Percentiles rank a stretch among this genome's conserved stretches.
Conservation (phyloP, 2,797 vertebrate genomes). For the Pantherophis vulpinus region DNA sequence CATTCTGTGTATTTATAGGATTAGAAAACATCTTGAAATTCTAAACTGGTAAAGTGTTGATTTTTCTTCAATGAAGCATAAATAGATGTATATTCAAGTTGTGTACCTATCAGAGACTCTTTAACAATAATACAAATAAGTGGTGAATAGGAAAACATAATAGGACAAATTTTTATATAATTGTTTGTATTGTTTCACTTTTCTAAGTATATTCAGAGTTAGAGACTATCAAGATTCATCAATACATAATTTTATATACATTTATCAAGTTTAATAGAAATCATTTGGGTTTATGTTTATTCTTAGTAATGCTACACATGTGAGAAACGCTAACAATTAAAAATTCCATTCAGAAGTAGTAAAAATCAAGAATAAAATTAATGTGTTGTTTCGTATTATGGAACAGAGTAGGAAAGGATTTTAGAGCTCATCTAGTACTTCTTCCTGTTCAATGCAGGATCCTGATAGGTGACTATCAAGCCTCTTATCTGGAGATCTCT, state of each 20-base stretch:
- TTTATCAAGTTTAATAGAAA: neutral
- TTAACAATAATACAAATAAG: neutral
- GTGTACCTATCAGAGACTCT: neutral
- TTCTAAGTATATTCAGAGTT: neutral
- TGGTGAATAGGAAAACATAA: neutral
- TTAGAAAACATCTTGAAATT: neutral
- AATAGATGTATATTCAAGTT: neutral
- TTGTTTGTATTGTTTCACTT: neutral
- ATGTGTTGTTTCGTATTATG: neutral
- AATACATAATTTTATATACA: neutral
- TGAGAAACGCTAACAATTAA: neutral
- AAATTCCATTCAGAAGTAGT: neutral
- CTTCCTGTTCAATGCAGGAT: neutral
- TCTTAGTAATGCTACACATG: neutral
- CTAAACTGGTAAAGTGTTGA: neutral
- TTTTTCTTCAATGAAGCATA: neutral
- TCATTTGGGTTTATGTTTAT: neutral
- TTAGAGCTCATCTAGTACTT: neutral
- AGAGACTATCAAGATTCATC: neutral
- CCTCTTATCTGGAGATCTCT: neutral
- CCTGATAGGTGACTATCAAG: neutral
- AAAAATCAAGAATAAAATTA: neutral
- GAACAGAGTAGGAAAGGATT: neutral
- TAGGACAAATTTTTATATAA: neutral
- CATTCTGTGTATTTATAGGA: neutral